Conservation (phyloP, 2,888 invertebrate genomes). For the Dermolepida albohirtum region DNA sequence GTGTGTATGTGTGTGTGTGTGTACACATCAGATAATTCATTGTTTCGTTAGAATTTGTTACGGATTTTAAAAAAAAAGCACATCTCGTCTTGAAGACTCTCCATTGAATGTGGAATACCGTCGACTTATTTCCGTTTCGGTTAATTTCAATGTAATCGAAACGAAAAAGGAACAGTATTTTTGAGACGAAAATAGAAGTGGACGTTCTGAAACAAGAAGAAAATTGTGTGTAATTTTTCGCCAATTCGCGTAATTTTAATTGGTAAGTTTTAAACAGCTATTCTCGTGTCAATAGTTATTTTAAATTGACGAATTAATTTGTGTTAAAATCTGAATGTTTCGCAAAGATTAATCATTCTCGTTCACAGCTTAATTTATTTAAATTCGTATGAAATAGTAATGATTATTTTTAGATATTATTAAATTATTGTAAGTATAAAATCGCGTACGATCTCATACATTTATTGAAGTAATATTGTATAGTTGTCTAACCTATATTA, state of each 20-base stretch:
- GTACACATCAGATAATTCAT: neutral
- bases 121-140: slow-evolving; percentile 11
- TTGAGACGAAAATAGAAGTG: slow-evolving; percentile 25
- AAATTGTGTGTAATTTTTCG: slow-evolving; percentile 12
- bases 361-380: slow-evolving; percentile 18
- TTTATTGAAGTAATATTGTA: neutral
- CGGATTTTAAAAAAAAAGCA: too few species aligned
- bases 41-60: too few species aligned
- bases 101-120: too few species aligned
- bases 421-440: neutral
- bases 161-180: slow-evolving; percentile 8
- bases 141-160: neutral
- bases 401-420: slow-evolving; percentile 36
- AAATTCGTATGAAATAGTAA: slow-evolving; percentile 14
- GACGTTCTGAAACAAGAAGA: slow-evolving; percentile 22
- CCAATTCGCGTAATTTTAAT: slow-evolving; percentile 40
- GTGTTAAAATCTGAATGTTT: slow-evolving; percentile 6
- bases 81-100: too few species aligned
- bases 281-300: neutral
- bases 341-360: neutral
- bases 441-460: neutral
- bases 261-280: slow-evolving; percentile 29
- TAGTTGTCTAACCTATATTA: neutral
- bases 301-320: slow-evolving; percentile 11
- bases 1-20: slow-evolving; percentile 20